Base-by-base conservation (phyloP, 2,888 invertebrate genomes). In the Drosophila mulleri region DNA sequence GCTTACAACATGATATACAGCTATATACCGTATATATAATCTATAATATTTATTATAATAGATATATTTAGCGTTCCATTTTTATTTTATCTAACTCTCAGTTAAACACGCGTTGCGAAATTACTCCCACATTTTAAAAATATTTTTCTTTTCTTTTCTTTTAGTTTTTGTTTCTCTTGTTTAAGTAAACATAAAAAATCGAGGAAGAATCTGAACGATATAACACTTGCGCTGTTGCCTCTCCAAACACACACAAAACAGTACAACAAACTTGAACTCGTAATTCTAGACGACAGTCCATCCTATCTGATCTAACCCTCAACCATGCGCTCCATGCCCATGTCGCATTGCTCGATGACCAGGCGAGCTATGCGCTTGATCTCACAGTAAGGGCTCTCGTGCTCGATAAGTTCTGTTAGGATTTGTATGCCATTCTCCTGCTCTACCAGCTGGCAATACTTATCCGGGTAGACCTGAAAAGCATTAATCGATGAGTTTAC, bases 391-490 rank as follows among this genome's bases (percentile, higher is more conserved):
- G 96, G 95, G 68, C 93, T 93, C 23, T 95, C 94, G 91, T 96
- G 95, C 12, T 92, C 91, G 18, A 96, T 93, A 58, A 97, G 92
- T 74, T 95, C 94, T 67, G 95, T 93, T 47, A 99, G 94, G 71
- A 98, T 94, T 45, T 94, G 94, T 58, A 98, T 92, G 0, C 99
- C 99, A 41, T 96, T 96, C 93, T 99, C 99, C 50, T 95, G 94
- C 87, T 96, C 96, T 50, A 99, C 96, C 90, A 98, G 94, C 74
- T 94, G 94, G 93, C 98, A 99, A 94, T 99, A 99, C 93, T 98
- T 98, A 67, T 96, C 96, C 45, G 98, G 93, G 85, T 93, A 93
- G 3, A 93, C 93, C 98, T 98, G 9, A 42, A 37, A 26, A 23
- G 9, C 8, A 8, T 7, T 3, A 4, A 7, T 9, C 6, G 9